phyloP scores from a whole-genome alignment of 1,140 invertebrate species.

The Philopotamus ludificatus region DNA sequence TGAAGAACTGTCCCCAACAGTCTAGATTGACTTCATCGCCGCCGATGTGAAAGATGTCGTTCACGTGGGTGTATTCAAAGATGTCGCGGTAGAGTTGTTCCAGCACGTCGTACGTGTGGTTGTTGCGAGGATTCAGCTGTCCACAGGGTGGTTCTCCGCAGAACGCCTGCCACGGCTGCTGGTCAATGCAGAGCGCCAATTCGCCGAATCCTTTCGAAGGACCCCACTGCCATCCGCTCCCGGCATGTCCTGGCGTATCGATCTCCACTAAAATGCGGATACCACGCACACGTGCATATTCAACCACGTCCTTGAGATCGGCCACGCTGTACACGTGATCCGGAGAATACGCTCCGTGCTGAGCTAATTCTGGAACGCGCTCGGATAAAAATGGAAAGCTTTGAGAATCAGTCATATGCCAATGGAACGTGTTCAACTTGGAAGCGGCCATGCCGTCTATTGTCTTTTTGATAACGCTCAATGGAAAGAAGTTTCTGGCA shows the following conservation, averaged over 20 bases:
- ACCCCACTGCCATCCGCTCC: slow-evolving; percentile 79
- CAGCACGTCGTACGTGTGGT: slow-evolving; percentile 69
- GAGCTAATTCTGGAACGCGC: slow-evolving; percentile 67
- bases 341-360: slow-evolving; percentile 73
- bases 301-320: slow-evolving; percentile 65
- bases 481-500: slow-evolving; percentile 71
- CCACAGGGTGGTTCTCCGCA: slow-evolving; percentile 83
- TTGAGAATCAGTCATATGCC: slow-evolving; percentile 82
- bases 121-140: slow-evolving; percentile 78
- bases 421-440: slow-evolving; percentile 84
- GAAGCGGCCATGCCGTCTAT: slow-evolving; percentile 74
- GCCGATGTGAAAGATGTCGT: slow-evolving; percentile 76
- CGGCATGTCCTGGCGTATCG: slow-evolving; percentile 80
- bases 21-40: slow-evolving; percentile 79
- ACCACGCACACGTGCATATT: slow-evolving; percentile 67
- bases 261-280: slow-evolving; percentile 72
- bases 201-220: slow-evolving; percentile 64
- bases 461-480: slow-evolving; percentile 67
- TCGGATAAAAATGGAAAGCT: slow-evolving; percentile 75
- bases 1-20: slow-evolving; percentile 74
- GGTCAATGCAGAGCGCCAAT: slow-evolving; percentile 71
- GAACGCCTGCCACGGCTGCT: slow-evolving; percentile 72
- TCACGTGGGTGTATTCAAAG: slow-evolving; percentile 62
- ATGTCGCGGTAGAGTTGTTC: slow-evolving; percentile 67
- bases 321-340: slow-evolving; percentile 66